phyloP scores from a whole-genome alignment of 1,140 invertebrate species.

The Augochlora pura region DNA sequence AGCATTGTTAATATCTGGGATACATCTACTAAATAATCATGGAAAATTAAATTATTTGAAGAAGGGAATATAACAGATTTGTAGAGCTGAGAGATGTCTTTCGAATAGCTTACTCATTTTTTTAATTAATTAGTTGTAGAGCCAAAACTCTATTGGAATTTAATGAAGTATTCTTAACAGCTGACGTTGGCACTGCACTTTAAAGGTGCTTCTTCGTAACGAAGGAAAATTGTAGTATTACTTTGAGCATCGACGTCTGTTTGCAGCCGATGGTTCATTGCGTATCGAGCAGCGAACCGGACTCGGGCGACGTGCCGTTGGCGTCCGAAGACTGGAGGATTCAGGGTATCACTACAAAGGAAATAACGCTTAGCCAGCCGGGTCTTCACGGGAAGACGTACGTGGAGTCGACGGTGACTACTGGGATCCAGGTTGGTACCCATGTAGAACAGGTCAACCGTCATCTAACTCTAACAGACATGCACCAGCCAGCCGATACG shows the following conservation, averaged over 20 bases:
- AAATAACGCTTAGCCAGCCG: conserved; percentile 68
- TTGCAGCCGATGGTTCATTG: conserved; percentile 91
- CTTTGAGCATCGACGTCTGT: background rate
- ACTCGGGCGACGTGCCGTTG: conserved; percentile 82
- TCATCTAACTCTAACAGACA: conserved; percentile 78
- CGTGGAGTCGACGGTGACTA: conserved; percentile 78
- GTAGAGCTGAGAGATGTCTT: too few relatives aligned
- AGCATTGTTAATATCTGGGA: too few relatives aligned
- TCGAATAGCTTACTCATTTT: too few relatives aligned
- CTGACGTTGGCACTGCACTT: too few relatives aligned
- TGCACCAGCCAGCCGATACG: conserved; percentile 78
- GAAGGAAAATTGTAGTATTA: background rate
- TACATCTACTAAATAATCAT: too few relatives aligned
- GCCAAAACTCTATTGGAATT: too few relatives aligned
- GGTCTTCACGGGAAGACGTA: conserved; percentile 78
- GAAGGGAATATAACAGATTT: too few relatives aligned
- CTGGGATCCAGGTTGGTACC: conserved; percentile 80
- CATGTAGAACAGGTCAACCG: conserved; percentile 74
- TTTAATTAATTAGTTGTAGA: too few relatives aligned
- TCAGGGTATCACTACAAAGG: conserved; percentile 74
- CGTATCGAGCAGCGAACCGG: conserved; percentile 90
- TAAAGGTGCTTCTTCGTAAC: too few relatives aligned
- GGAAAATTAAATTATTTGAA: too few relatives aligned
- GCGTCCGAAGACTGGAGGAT: conserved; percentile 76
- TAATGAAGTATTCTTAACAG: too few relatives aligned